Evolutionary conservation across 2,113 vertebrate species (phyloP).

Genomic region (Australoheros scitulus): DNA sequence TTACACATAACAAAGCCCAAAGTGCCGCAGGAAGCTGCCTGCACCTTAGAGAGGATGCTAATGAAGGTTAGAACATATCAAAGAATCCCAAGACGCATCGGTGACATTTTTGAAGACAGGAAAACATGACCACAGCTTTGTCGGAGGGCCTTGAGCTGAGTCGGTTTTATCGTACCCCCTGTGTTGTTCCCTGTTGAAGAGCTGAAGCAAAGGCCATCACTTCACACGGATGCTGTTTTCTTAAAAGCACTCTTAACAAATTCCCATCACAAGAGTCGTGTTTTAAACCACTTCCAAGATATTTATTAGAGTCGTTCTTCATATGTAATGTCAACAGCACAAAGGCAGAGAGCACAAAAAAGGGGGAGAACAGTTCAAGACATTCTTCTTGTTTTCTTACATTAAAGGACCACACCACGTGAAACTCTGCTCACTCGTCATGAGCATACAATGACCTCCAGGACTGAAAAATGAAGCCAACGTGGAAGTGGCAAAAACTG

Average conservation of each 20-base stretch:
- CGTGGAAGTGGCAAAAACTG: neutral
- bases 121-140: conserved; percentile 42
- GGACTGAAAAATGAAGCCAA: neutral
- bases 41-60: conserved; percentile 35
- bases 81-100: conserved; percentile 45
- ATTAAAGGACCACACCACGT: neutral
- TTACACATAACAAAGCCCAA: conserved; percentile 50
- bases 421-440: neutral
- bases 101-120: conserved; percentile 69
- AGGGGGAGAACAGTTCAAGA: neutral
- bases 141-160: conserved; percentile 36
- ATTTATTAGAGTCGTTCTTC: neutral
- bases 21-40: conserved; percentile 41
- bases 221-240: neutral
- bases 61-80: conserved; percentile 67
- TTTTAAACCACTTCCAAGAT: neutral
- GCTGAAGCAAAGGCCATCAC: conserved; percentile 17
- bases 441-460: neutral
- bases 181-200: conserved; percentile 1
- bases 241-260: neutral
- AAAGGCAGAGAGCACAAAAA: neutral
- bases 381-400: neutral
- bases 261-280: neutral
- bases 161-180: conserved; percentile 43
- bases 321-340: neutral